Evolutionary conservation across 1,140 invertebrate species (phyloP).

Genomic region (Ceratitis capitata): DNA sequence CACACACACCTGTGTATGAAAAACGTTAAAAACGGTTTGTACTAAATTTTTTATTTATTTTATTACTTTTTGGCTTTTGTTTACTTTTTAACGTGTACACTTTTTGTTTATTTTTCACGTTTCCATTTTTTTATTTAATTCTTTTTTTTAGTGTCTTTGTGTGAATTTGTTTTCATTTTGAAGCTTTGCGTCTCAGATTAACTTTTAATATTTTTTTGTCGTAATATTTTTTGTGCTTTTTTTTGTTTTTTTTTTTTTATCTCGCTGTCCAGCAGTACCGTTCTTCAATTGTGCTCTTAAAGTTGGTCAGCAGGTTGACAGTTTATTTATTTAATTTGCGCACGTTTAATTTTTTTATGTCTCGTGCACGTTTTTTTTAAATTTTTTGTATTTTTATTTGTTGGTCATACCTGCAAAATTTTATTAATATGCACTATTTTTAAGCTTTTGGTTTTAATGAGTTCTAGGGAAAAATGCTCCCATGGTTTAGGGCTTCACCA

Average conservation of each 20-base stretch:
- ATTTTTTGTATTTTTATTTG: too few relatives aligned
- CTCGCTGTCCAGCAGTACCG: background rate
- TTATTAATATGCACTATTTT: too few relatives aligned
- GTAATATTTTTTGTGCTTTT: background rate
- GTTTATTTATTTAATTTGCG: background rate
- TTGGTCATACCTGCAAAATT: too few relatives aligned
- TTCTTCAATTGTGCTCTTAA: background rate
- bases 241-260: background rate
- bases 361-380: too few relatives aligned
- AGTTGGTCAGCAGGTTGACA: constrained; percentile 2
- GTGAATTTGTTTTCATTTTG: background rate
- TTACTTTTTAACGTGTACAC: background rate
- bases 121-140: background rate
- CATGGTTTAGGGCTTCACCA: too few relatives aligned
- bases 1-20: background rate
- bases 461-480: too few relatives aligned
- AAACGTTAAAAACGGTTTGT: background rate
- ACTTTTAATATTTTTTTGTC: background rate
- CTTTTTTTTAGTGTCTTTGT: too few relatives aligned
- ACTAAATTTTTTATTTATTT: background rate
- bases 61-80: constrained; percentile 23
- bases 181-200: background rate
- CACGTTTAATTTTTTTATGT: background rate
- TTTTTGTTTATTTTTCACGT: constrained; percentile 1
- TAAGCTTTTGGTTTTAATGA: too few relatives aligned